Evolutionary conservation across 2,797 vertebrate species (phyloP).

Genomic region (Gallinago solitaria): DNA sequence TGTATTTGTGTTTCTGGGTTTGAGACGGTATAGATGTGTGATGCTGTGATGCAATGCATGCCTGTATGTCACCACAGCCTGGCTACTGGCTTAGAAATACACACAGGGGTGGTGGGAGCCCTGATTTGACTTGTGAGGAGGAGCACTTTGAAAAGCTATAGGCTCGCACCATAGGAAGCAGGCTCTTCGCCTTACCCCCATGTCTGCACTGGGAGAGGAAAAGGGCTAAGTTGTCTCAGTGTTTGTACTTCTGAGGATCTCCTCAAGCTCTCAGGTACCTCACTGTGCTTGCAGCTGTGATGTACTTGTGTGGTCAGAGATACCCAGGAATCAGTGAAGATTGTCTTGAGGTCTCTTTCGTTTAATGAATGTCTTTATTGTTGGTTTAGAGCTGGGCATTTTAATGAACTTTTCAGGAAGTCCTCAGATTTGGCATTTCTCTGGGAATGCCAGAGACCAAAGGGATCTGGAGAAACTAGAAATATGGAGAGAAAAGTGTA

Average conservation of each 20-base stretch:
- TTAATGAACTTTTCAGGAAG: neutral
- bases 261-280: neutral
- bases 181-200: neutral
- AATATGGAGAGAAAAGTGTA: neutral
- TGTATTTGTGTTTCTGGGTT: neutral
- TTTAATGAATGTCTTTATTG: neutral
- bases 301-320: neutral
- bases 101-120: neutral
- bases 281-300: neutral
- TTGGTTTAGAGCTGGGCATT: neutral
- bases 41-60: neutral
- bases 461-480: neutral
- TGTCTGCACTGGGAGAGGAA: neutral
- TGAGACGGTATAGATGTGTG: neutral
- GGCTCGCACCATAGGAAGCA: neutral
- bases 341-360: neutral
- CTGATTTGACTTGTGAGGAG: neutral
- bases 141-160: neutral
- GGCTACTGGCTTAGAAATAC: neutral
- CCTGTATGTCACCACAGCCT: neutral
- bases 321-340: neutral
- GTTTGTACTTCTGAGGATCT: neutral
- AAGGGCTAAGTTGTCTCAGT: neutral
- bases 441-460: neutral
- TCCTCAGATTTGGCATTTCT: neutral